Evolutionary conservation across 2,888 invertebrate species (phyloP), one percentile per base, ranked within the genome.

Genomic region (Yponomeuta cagnagella): DNA sequence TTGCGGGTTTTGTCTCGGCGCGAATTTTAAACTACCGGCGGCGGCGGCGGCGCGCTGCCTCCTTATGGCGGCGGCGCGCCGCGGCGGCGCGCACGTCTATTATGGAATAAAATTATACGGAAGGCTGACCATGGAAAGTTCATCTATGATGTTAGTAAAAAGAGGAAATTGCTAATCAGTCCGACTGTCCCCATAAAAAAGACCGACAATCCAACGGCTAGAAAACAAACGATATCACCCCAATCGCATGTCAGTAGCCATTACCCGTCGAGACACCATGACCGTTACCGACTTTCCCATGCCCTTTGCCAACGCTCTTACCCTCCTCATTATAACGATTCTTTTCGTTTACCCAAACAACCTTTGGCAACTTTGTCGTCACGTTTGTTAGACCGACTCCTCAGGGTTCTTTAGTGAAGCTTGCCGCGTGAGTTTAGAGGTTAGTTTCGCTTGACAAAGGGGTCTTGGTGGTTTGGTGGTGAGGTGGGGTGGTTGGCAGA

Each of bases 141-240:
- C 52, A 8, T 4, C 52, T 5, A 15, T 58, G 52, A 58, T 3
- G 52, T 58, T 58, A 58, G 12, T 15, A 15, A 15, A 58, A 58
- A 5, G 2, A 58, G 15, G 3, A 58, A 58, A 58, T 58, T 12
- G 15, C 52, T 58, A 58, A 58, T 58, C 52, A 58, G 52, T 58
- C 52, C 52, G 52, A 15, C 52, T 58, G 52, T 58, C 52, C 52
- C 15, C 52, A 58, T 58, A 58, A 58, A 58, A 58, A 58, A 58
- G 52, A 5, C 52, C 52, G 52, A 58, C 52, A 58, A 58, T 58
- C 52, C 52, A 12, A 12, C 15, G 52, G 15, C 52, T 58, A 58
- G 52, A 58, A 58, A 58, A 58, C 52, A 58, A 58, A 58, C 52
- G 52, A 58, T 58, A 58, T 58, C 52, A 58, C 52, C 52, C 52